These are phyloP conservation scores for Gallinago nigripennis DNA, from an alignment of 2,797 vertebrate species.

Conservation along the genomic window DNA sequence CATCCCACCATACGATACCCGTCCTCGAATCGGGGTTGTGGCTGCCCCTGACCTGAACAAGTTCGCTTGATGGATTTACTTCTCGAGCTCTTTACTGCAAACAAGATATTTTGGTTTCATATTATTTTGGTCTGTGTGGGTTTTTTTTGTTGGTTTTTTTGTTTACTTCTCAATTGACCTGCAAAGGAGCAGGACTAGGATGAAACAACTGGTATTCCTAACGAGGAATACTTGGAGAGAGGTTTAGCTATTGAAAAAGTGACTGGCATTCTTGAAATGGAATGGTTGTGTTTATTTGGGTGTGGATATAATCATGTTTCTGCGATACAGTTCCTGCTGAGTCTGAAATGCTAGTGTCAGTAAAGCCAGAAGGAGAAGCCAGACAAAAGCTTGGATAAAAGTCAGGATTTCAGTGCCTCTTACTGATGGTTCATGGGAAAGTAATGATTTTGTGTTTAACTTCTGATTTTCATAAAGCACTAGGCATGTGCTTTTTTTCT, in stretches of 20 bases:
- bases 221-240: neutral
- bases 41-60: neutral
- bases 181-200: neutral
- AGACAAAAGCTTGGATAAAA: constrained; percentile 56
- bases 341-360: constrained; percentile 56
- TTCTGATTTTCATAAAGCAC: neutral
- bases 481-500: neutral
- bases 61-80: neutral
- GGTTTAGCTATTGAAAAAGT: neutral
- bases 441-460: neutral
- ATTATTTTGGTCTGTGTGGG: neutral
- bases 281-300: neutral
- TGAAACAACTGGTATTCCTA: neutral
- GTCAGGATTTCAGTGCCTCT: constrained; percentile 36
- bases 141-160: neutral
- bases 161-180: neutral
- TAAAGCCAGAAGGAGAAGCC: constrained; percentile 41
- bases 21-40: neutral
- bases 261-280: neutral
- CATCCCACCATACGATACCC: neutral
- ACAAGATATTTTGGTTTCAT: neutral
- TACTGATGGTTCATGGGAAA: constrained; percentile 19
- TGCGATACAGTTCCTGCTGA: constrained; percentile 39
- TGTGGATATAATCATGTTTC: constrained; percentile 28
- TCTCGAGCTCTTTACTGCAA: neutral